Conservation (phyloP, 1,140 invertebrate genomes). For the Helicoverpa armigera region DNA sequence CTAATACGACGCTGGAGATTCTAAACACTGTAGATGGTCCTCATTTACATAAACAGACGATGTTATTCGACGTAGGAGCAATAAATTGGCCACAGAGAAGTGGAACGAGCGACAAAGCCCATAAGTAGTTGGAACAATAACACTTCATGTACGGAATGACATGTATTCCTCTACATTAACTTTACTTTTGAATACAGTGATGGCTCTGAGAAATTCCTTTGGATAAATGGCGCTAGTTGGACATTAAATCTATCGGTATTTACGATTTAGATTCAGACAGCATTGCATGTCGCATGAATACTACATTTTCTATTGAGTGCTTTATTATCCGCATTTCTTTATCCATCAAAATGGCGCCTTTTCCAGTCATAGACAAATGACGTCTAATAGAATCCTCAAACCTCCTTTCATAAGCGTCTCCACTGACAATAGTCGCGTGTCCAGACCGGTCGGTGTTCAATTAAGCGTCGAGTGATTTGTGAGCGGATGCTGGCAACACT, state of each 20-base stretch:
- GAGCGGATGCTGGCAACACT: slow-evolving; percentile 53
- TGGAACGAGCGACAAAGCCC: slow-evolving; percentile 48
- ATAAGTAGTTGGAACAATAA: slow-evolving; percentile 48
- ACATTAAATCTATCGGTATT: slow-evolving; percentile 7
- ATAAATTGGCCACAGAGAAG: slow-evolving; percentile 51
- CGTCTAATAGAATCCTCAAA: slow-evolving; percentile 39
- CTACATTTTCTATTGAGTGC: no score
- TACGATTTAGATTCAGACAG: neutral
- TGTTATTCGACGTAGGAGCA: slow-evolving; percentile 40
- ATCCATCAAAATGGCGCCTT: no score
- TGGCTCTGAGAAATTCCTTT: slow-evolving; percentile 15
- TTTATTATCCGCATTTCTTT: no score
- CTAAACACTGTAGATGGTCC: slow-evolving; percentile 44
- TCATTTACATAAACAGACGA: slow-evolving; percentile 52
- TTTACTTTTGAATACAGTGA: slow-evolving; percentile 14
- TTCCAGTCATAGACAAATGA: neutral
- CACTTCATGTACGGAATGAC: slow-evolving; percentile 45
- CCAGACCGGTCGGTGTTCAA: slow-evolving; percentile 37
- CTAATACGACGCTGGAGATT: slow-evolving; percentile 47
- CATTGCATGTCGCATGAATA: neutral
- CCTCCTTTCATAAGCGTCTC: slow-evolving; percentile 23
- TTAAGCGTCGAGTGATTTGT: slow-evolving; percentile 57
- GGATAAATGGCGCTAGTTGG: slow-evolving; percentile 17
- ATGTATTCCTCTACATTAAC: slow-evolving; percentile 31
- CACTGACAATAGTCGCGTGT: slow-evolving; percentile 39